These are phyloP conservation scores for Coleophora deauratella DNA, from an alignment of 2,888 invertebrate genomes.

Conservation along the genomic window DNA sequence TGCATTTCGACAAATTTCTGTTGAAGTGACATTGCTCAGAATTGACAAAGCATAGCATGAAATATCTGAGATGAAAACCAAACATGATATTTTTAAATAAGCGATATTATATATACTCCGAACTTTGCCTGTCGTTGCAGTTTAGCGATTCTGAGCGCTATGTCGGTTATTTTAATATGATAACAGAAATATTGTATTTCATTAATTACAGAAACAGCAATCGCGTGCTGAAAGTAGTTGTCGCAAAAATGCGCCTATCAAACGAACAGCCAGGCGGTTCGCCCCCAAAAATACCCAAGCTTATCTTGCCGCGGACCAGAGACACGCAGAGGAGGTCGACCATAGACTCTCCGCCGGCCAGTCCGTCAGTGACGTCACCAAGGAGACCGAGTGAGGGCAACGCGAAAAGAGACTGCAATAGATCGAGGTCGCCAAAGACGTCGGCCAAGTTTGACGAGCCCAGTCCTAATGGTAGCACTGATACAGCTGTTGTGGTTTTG, in stretches of 20 bases:
- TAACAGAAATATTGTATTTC: too few relatives aligned
- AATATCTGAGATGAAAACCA: too few relatives aligned
- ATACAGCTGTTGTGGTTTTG: conserved; percentile 47
- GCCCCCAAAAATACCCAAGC: conserved; percentile 23
- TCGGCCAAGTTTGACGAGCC: conserved; percentile 45
- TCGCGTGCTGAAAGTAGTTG: conserved; percentile 51
- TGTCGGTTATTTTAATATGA: too few relatives aligned
- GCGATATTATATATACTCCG: too few relatives aligned
- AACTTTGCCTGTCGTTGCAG: too few relatives aligned
- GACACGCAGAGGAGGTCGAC: too few relatives aligned
- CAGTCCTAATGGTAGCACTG: conserved; percentile 58
- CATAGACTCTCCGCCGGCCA: neutral
- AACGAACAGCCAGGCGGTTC: conserved; percentile 8
- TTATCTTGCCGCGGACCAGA: too few relatives aligned
- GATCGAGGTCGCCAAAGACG: conserved; percentile 5
- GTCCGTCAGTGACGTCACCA: neutral
- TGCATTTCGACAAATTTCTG: too few relatives aligned
- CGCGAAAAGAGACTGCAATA: neutral
- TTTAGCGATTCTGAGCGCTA: too few relatives aligned
- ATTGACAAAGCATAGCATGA: too few relatives aligned
- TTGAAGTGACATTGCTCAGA: too few relatives aligned
- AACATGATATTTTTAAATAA: too few relatives aligned
- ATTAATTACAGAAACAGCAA: conserved; percentile 27
- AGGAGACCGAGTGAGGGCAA: neutral
- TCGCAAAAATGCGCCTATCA: conserved; percentile 46